Percentiles rank a stretch among this genome's conserved stretches.
Conservation (phyloP, 2,113 vertebrate species). For the Pachyramphus minor region DNA sequence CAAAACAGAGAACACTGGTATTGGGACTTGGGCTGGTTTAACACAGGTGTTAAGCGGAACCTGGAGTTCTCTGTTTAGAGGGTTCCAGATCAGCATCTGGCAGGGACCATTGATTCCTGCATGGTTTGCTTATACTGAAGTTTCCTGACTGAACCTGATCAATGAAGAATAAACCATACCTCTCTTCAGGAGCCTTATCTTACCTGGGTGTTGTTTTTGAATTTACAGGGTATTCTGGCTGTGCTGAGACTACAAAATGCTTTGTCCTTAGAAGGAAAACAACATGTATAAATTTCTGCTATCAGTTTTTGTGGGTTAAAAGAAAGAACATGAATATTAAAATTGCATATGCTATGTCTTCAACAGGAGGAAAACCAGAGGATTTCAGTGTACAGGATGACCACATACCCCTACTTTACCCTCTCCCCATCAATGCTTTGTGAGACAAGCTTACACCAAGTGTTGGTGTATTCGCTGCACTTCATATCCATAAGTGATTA, state of each 20-base stretch:
- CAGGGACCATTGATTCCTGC: neutral
- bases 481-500: neutral
- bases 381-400: neutral
- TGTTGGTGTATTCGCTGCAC: neutral
- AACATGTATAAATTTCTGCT: neutral
- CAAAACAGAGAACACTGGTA: neutral
- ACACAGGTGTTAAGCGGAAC: fast-evolving
- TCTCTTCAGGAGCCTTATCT: neutral
- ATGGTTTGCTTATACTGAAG: neutral
- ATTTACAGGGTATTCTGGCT: neutral
- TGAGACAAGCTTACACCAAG: neutral
- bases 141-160: neutral
- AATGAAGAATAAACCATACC: neutral
- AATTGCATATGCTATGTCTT: neutral
- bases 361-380: neutral
- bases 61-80: neutral
- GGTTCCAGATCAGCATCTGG: neutral
- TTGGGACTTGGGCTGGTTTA: neutral
- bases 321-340: neutral
- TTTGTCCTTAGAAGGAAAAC: neutral
- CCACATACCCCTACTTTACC: neutral
- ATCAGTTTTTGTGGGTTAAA: neutral
- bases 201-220: neutral
- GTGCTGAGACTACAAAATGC: neutral
- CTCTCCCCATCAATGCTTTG: neutral